phyloP scores from a whole-genome alignment of 2,113 vertebrate genomes.

The mouse (Mus musculus) region GRCm39 chr6:58934501-58935000 shows the following conservation, averaged over 20 bases:
- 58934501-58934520: not conserved
- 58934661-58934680: not conserved
- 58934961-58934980: too few species aligned
- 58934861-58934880: not conserved
- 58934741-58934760: not conserved
- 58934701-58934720: constrained; percentile 23
- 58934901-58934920: not conserved
- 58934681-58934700: not conserved
- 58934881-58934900: not conserved
- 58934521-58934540: not conserved
- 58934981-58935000: too few species aligned
- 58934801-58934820: not conserved
- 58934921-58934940: not conserved
- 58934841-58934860: not conserved
- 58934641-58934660: not conserved
- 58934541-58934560: not conserved
- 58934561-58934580: not conserved
- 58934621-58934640: not conserved
- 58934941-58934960: too few species aligned
- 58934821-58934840: not conserved
- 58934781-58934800: not conserved
- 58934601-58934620: not conserved
- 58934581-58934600: not conserved
- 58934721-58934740: not conserved
- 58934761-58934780: not conserved